Evolutionary conservation across 2,797 vertebrate species (phyloP).

Genomic region (Bufotes viridis): DNA sequence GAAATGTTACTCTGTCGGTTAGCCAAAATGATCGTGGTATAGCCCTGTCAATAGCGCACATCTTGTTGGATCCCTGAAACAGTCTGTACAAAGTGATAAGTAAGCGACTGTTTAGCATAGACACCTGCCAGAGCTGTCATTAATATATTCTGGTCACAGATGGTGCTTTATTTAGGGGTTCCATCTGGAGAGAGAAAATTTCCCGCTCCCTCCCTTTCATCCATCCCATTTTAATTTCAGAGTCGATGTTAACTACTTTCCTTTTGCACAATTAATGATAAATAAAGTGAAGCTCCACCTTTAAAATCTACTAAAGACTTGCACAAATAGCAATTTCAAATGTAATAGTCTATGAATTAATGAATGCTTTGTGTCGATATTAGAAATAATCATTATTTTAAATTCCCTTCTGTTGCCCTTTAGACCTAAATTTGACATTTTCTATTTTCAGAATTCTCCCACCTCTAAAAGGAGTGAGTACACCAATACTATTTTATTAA

Average conservation of each 20-base stretch:
- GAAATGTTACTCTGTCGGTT: constrained; percentile 2
- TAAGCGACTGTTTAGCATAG: constrained; percentile 38
- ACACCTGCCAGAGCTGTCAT: constrained; percentile 56
- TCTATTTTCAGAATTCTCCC: not conserved
- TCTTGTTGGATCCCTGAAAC: constrained; percentile 35
- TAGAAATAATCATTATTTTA: not conserved
- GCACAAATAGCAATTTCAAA: not conserved
- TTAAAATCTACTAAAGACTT: not conserved
- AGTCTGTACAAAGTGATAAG: constrained; percentile 56
- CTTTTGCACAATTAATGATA: not conserved
- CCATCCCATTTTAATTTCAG: constrained; percentile 17
- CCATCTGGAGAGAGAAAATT: constrained; percentile 56
- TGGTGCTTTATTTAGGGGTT: constrained; percentile 62
- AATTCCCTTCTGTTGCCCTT: not conserved
- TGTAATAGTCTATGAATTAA: not conserved
- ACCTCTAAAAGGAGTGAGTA: not conserved
- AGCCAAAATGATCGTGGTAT: constrained; percentile 4
- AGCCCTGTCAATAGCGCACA: constrained; percentile 28
- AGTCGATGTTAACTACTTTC: constrained; percentile 40
- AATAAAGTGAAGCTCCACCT: not conserved
- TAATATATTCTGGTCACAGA: constrained; percentile 61
- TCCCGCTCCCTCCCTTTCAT: constrained; percentile 33
- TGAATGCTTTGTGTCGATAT: not conserved
- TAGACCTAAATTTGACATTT: not conserved
- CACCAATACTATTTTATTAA: not conserved